Conservation (phyloP, 2,888 invertebrate species). For the Orthonevra nobilis region DNA sequence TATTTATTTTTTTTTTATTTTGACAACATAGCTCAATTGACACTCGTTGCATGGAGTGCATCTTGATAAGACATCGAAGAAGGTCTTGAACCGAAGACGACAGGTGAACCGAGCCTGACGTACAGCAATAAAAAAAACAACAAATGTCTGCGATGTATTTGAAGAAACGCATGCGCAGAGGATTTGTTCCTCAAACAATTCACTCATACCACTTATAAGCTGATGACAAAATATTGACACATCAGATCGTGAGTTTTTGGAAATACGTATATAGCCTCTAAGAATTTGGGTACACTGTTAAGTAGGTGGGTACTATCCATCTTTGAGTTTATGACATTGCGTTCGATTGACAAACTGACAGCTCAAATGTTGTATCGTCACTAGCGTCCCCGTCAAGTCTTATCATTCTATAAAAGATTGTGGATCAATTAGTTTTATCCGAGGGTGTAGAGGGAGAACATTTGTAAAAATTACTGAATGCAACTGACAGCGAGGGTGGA, state of each 20-base stretch:
- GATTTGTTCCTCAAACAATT: slow-evolving; percentile 4
- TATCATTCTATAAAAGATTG: too few species aligned
- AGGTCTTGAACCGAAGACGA: slow-evolving; percentile 8
- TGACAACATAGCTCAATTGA: slow-evolving; percentile 44
- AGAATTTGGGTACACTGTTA: slow-evolving; percentile 18
- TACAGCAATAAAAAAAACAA: slow-evolving; percentile 17
- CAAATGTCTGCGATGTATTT: slow-evolving; percentile 40
- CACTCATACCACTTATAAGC: neutral
- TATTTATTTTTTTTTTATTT: too few species aligned
- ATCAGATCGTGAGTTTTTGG: slow-evolving; percentile 13
- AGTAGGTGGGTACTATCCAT: slow-evolving; percentile 44
- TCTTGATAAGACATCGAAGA: slow-evolving; percentile 14
- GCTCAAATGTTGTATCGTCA: slow-evolving; percentile 1
- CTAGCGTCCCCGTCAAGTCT: too few species aligned
- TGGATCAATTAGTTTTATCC: slow-evolving; percentile 38
- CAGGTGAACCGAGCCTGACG: slow-evolving; percentile 38
- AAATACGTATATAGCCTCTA: neutral
- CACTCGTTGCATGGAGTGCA: slow-evolving; percentile 17
- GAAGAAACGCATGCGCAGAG: slow-evolving; percentile 23
- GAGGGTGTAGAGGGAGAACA: neutral
- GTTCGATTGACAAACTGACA: too few species aligned
- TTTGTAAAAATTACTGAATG: slow-evolving; percentile 7
- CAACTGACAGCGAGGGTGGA: slow-evolving; percentile 31
- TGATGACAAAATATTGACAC: slow-evolving; percentile 52
- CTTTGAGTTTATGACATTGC: slow-evolving; percentile 22